These are phyloP conservation scores for Harmothoe impar DNA, from an alignment of 2,888 invertebrate species.

Conservation along the genomic window DNA sequence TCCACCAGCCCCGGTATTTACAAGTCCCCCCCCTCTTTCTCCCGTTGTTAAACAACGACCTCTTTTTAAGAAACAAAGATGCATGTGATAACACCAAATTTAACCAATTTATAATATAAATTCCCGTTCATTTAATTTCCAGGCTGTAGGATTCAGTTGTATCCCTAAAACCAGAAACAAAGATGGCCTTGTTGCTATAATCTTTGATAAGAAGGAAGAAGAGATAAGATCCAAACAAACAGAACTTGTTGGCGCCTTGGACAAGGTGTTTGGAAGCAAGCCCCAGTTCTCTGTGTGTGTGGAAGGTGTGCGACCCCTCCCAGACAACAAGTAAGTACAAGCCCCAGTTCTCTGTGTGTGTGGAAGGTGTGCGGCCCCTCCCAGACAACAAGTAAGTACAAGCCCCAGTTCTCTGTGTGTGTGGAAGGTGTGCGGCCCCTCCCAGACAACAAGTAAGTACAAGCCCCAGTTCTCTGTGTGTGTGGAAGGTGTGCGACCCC, in stretches of 20 bases:
- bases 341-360: not conserved
- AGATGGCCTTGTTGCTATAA: slow-evolving; percentile 93
- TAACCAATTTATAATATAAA: not conserved
- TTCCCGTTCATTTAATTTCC: not conserved
- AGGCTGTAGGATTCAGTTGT: slow-evolving; percentile 94
- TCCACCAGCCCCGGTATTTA: too few species aligned
- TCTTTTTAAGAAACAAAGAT: too few species aligned
- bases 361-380: too few species aligned
- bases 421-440: too few species aligned
- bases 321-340: slow-evolving; percentile 70
- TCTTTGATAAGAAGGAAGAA: slow-evolving; percentile 92
- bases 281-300: slow-evolving; percentile 87
- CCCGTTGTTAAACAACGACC: too few species aligned
- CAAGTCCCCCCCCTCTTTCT: too few species aligned
- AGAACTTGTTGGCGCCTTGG: slow-evolving; percentile 78
- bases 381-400: too few species aligned
- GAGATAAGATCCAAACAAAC: slow-evolving; percentile 89
- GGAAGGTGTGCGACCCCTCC: slow-evolving; percentile 67
- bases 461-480: too few species aligned
- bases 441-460: too few species aligned
- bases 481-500: too few species aligned
- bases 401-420: too few species aligned
- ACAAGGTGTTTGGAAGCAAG: slow-evolving; percentile 89
- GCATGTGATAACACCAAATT: too few species aligned
- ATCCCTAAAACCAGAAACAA: slow-evolving; percentile 94